These are phyloP conservation scores for Nycteola revayana DNA, from an alignment of 2,888 invertebrate genomes.

Conservation along the genomic window DNA sequence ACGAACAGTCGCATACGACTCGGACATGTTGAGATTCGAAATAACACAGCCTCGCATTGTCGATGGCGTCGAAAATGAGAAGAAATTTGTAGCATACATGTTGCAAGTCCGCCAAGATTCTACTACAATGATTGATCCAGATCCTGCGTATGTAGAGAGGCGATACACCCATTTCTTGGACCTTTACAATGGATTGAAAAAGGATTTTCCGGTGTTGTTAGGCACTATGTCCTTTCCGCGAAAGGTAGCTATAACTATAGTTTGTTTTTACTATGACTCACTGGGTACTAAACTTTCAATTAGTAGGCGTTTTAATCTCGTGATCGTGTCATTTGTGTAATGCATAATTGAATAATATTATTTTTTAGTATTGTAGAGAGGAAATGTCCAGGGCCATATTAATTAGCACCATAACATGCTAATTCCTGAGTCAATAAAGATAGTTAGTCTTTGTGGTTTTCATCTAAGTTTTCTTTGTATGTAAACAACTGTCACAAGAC, in stretches of 20 bases:
- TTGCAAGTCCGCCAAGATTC: conserved; percentile 84
- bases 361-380: no score
- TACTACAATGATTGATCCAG: conserved; percentile 77
- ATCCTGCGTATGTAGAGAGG: conserved; percentile 85
- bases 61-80: conserved; percentile 82
- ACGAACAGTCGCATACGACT: no score
- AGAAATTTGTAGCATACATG: conserved; percentile 87
- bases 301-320: conserved; percentile 22
- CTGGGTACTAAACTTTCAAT: neutral
- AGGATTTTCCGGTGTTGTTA: conserved; percentile 80
- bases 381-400: no score
- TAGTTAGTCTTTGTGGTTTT: no score
- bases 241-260: conserved; percentile 79
- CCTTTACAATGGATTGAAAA: conserved; percentile 83
- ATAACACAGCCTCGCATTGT: conserved; percentile 85
- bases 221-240: conserved; percentile 83
- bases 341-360: no score
- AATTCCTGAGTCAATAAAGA: no score
- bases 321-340: no score
- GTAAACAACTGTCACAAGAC: no score
- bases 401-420: no score
- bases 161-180: conserved; percentile 88
- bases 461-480: no score
- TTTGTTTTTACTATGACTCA: conserved; percentile 23
- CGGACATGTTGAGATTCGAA: conserved; percentile 80